Conservation (phyloP, 2,797 vertebrate genomes). For the Chrysocyon brachyurus region DNA sequence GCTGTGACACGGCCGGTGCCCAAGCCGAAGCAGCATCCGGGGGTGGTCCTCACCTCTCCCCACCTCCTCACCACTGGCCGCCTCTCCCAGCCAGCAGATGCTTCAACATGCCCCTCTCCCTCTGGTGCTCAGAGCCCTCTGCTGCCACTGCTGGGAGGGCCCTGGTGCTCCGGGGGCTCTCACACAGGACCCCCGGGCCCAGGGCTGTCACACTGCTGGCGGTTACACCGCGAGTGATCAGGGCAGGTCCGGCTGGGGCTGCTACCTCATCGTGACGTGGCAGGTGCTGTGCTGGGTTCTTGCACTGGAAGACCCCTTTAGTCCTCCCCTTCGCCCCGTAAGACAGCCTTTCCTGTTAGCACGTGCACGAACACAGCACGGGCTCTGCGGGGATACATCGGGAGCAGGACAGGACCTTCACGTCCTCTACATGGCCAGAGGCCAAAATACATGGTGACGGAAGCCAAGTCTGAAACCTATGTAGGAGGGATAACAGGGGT, state of each 20-base stretch:
- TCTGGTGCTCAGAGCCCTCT: fast-evolving
- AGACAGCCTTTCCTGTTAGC: not conserved
- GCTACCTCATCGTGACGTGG: fast-evolving
- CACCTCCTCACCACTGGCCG: fast-evolving
- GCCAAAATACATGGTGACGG: not conserved
- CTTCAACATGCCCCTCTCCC: not conserved
- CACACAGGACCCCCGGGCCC: not conserved
- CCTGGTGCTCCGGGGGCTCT: not conserved
- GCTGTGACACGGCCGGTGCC: fast-evolving
- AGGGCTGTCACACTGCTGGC: not conserved
- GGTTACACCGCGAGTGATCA: fast-evolving
- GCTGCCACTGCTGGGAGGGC: not conserved
- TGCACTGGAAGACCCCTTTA: not conserved
- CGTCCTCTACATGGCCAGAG: fast-evolving
- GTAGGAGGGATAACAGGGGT: fast-evolving
- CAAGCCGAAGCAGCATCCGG: not conserved
- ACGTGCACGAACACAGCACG: no score
- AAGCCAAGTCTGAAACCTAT: not conserved
- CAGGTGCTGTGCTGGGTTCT: not conserved
- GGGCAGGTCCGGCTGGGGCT: fast-evolving
- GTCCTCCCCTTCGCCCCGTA: fast-evolving
- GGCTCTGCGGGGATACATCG: fast-evolving
- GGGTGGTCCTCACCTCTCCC: not conserved
- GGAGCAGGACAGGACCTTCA: not conserved
- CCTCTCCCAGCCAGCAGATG: conserved; percentile 62